Evolutionary conservation across 2,113 vertebrate species (phyloP), one percentile per base, ranked within the genome.

Genomic region (Psettodes erumei): DNA sequence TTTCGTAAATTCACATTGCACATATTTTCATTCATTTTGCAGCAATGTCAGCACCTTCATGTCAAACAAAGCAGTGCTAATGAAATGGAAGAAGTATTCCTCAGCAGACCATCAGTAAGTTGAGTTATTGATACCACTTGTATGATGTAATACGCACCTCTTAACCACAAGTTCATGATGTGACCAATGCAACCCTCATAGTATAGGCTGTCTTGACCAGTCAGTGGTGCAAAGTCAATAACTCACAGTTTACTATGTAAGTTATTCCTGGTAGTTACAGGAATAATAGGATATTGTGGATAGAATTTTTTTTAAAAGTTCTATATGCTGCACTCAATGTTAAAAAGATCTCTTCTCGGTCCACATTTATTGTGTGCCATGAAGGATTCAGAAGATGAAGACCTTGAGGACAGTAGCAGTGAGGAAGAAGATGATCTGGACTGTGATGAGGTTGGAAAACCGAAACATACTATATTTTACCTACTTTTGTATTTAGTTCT

Each of bases 341-440:
- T 43, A 4, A 60, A 66, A 73, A 54, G 7, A 1, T n/a, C 1
- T 13, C 8, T 50, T 28, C 62, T 55, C 28, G 27, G 8, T 21
- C 18, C 3, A 13, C 6, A 4, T 50, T 21, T 51, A 6, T 45
- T 25, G 0, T 45, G 6, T 61, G 21, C 35, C 30, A 25, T 33
- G 15, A 80, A 93, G 91, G 91, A 92, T 77, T 91, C 90, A 4
- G 91, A 92, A 53, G 91, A 93, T 27, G 88, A 92, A 69, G 40
- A 60, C 10, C 40, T 83, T 0, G 73, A 48, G 1, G 4, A 38
- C 56, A 78, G 65, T 71, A 85, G 72, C 83, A 79, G 71, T 45
- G 81, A 87, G 3, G 73, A 84, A n/a, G 79, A 80, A 9, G 8
- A 8, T 1, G 9, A 30, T 48, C 8, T 19, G 8, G 7, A 32